Base-by-base conservation (phyloP, 2,797 vertebrate species). In the Gadopsis bispinosus region DNA sequence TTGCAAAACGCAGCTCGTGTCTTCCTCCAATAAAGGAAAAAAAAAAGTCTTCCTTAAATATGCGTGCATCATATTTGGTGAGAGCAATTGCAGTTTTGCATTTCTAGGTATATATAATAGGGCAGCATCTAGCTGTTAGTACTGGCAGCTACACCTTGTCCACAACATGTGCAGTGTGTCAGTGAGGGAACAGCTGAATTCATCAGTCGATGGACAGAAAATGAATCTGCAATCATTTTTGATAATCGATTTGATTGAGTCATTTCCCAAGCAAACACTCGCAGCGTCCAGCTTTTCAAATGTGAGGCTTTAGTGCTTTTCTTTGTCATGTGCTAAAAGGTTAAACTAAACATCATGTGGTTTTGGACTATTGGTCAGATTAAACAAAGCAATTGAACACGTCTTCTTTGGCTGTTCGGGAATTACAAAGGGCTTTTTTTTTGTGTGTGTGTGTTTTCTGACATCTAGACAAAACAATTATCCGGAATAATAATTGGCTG, bases 1-100 rank as follows among this genome's bases (percentile, higher is more conserved):
- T 71, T 53, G 55, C 66, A 75, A 80, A 80, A 63, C 81, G n/a
- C 2, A 74, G n/a, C 22, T 10, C 31, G 20, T 65, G 58, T 54
- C 62, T 20, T 33, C 4, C 14, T 41, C 26, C 26, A 26, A 26
- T 26, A 26, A 26, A 26, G 26, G n/a, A n/a, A n/a, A 26, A 26
- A 26, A 26, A 26, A 26, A 55, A 62, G 64, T 63, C 56, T 61
- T 3, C 8, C 10, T 29, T 4, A 2, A 60, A 53, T 26, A 3
- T 37, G 16, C 26, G 39, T 53, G 20, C n/a, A 8, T 61, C 14
- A 19, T 17, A 17, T 53, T 53, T 9, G 6, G n/a, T 26, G 13
- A 4, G 14, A 53, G 20, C 8, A n/a, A 29, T 50, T 39, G 31
- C 3, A 22, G 11, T 37, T 20, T 17, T 51, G 37, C 5, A 26